Conservation (phyloP, 2,888 invertebrate genomes). For the Cyclophora albipunctata region DNA sequence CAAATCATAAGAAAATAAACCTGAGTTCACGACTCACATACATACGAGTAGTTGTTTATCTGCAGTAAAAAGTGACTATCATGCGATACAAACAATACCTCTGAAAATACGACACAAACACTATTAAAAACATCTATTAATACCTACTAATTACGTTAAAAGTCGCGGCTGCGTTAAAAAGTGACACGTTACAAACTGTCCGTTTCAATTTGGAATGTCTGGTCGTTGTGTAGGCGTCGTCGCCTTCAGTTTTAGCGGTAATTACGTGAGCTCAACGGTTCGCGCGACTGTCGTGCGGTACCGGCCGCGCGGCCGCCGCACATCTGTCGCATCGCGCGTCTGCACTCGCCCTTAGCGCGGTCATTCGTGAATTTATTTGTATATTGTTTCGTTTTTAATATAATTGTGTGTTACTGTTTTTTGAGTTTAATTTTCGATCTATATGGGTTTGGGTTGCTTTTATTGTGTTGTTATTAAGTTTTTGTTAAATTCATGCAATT, state of each 20-base stretch:
- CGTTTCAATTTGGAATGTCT: conserved; percentile 17
- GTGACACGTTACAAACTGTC: conserved; percentile 4
- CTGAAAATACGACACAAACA: background rate
- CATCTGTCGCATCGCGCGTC: conserved; percentile 48
- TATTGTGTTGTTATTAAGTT: no score
- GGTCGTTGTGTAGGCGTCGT: conserved; percentile 10
- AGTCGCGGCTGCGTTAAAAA: conserved; percentile 6
- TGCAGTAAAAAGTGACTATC: no score
- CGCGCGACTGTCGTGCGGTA: conserved; percentile 61
- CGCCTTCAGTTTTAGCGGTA: conserved; percentile 52
- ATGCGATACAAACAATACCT: no score
- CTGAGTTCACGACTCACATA: no score
- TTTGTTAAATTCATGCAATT: no score
- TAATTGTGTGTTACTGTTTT: background rate
- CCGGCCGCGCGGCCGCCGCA: conserved; percentile 31
- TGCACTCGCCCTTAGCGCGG: conserved; percentile 32
- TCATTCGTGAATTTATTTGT: conserved; percentile 1
- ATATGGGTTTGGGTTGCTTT: no score
- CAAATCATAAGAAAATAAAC: no score
- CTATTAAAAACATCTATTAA: background rate
- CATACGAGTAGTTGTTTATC: no score
- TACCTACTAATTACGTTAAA: no score
- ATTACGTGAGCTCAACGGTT: conserved; percentile 53
- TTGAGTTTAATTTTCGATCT: background rate
- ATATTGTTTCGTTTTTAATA: background rate